These are phyloP conservation scores for Phenganax subtilis DNA, from an alignment of 92 coral and sea anemone species.

Conservation along the genomic window DNA sequence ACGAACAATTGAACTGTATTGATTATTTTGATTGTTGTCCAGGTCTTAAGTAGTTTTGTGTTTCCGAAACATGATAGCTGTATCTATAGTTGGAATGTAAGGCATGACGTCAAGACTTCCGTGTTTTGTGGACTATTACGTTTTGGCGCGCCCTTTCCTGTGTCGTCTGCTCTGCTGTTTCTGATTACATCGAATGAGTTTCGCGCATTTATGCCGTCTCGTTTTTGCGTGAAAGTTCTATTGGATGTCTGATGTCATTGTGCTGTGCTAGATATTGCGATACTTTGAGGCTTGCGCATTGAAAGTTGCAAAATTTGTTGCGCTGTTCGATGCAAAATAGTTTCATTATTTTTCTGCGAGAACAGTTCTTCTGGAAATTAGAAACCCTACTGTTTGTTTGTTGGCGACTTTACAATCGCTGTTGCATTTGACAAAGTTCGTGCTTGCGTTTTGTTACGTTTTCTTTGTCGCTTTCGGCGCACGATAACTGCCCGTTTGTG, in stretches of 20 bases:
- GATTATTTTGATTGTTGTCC: constrained; percentile 12
- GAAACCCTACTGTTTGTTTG: too few relatives aligned
- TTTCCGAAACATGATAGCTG: constrained; percentile 3
- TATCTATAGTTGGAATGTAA: not conserved
- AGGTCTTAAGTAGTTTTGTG: not conserved
- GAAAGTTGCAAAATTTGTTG: too few relatives aligned
- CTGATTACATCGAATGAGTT: not conserved
- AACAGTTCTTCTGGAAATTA: too few relatives aligned
- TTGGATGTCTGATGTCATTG: not conserved
- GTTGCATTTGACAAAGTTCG: too few relatives aligned
- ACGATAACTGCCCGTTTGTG: too few relatives aligned
- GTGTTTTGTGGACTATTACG: not conserved
- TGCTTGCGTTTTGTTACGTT: too few relatives aligned
- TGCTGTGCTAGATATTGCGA: not conserved
- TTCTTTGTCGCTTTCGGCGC: too few relatives aligned
- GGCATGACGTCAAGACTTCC: not conserved
- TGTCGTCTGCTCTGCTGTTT: not conserved
- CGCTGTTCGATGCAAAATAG: too few relatives aligned
- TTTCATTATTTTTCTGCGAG: too few relatives aligned
- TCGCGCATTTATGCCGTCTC: not conserved
- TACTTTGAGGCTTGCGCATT: too few relatives aligned
- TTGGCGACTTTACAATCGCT: too few relatives aligned
- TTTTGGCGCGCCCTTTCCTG: constrained; percentile 8
- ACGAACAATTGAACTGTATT: not conserved
- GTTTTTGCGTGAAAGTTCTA: not conserved